Evolutionary conservation across 2,113 vertebrate species (phyloP).

Genomic region (Chionomys nivalis): DNA sequence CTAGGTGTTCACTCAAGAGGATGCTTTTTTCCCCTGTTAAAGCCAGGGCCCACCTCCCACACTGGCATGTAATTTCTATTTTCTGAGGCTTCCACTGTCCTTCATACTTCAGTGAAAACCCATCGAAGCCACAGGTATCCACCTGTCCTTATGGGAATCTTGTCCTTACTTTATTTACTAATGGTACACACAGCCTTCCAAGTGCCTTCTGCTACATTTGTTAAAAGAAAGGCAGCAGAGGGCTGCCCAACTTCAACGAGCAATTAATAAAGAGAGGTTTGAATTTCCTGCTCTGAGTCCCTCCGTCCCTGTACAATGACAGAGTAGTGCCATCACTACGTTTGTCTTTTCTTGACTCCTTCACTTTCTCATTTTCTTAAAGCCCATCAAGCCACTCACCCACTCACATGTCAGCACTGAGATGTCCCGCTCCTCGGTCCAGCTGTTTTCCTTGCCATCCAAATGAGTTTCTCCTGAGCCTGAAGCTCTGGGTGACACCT

Average conservation of each 20-base stretch:
- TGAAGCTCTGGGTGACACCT: background rate
- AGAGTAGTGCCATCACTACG: background rate
- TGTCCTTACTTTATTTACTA: background rate
- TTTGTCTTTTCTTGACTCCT: background rate
- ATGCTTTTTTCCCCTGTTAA: background rate
- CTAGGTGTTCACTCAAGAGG: background rate
- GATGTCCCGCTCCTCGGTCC: background rate
- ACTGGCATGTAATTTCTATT: background rate
- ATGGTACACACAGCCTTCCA: background rate
- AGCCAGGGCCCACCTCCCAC: background rate
- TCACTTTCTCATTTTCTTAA: slow-evolving; percentile 9
- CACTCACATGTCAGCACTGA: background rate
- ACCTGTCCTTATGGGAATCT: background rate
- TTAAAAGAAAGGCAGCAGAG: background rate
- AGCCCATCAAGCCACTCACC: background rate
- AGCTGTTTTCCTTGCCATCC: background rate
- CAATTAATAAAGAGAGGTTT: background rate
- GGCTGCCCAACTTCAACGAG: background rate
- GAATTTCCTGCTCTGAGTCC: background rate
- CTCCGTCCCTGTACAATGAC: background rate
- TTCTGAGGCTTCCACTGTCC: background rate
- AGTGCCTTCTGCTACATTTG: background rate
- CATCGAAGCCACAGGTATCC: no score
- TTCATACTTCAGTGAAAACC: background rate
- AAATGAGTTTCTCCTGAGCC: background rate